Evolutionary conservation across 1,140 invertebrate genomes (phyloP).

Genomic region (Caenorhabditis briggsae): DNA sequence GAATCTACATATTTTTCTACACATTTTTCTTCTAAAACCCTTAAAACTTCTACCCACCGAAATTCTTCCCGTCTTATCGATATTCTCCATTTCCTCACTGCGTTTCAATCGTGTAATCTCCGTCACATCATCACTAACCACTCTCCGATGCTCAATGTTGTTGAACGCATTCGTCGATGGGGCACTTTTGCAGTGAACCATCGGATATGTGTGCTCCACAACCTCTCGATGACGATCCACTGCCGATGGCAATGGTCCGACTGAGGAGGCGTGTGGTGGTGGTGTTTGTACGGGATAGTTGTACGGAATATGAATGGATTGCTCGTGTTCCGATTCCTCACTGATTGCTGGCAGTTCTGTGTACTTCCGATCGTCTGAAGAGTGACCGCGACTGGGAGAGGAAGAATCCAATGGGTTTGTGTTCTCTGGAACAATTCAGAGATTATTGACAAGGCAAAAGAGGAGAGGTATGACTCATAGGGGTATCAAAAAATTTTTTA

Average conservation of each 20-base stretch:
- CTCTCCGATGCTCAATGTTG: slow-evolving; percentile 17
- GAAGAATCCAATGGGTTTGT: slow-evolving; percentile 21
- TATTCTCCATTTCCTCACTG: slow-evolving; percentile 47
- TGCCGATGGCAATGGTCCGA: not conserved
- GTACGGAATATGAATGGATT: slow-evolving; percentile 45
- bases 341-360: slow-evolving; percentile 23
- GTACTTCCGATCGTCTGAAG: slow-evolving; percentile 11
- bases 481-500: too few relatives aligned
- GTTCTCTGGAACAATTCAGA: not conserved
- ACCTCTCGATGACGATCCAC: not conserved
- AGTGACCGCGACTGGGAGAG: slow-evolving; percentile 8
- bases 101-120: slow-evolving; percentile 18
- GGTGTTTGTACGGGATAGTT: not conserved
- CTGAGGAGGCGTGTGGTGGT: not conserved
- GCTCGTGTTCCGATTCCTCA: slow-evolving; percentile 46
- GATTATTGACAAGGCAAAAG: too few relatives aligned
- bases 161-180: not conserved
- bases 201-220: slow-evolving; percentile 30
- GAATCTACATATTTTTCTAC: too few relatives aligned
- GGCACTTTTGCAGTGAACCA: slow-evolving; percentile 45
- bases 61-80: slow-evolving; percentile 21
- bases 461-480: too few relatives aligned
- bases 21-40: too few relatives aligned
- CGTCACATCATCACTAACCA: slow-evolving; percentile 30
- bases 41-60: too few relatives aligned